These are phyloP conservation scores for Octomys mimax DNA, from an alignment of 2,797 vertebrate genomes.

Conservation along the genomic window DNA sequence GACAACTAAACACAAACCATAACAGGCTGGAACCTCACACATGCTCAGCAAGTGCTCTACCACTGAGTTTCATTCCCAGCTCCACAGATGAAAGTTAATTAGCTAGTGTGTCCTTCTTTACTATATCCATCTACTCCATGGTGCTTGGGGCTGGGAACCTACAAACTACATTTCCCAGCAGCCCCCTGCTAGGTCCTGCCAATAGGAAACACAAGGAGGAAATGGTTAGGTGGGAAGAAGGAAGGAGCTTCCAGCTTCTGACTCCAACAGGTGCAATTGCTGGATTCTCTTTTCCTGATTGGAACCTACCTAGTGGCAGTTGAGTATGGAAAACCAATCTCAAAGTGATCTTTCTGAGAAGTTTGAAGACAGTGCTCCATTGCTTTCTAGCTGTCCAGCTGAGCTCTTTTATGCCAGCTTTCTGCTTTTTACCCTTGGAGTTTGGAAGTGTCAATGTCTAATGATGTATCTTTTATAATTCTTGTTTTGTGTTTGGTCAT, in stretches of 20 bases:
- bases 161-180: not conserved
- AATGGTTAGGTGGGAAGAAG: not conserved
- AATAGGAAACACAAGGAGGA: not conserved
- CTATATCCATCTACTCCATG: not conserved
- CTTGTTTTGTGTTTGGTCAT: constrained; percentile 57
- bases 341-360: constrained; percentile 42
- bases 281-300: not conserved
- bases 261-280: not conserved
- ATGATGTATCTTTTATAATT: constrained; percentile 50
- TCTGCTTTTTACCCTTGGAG: constrained; percentile 50
- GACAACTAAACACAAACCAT: no score
- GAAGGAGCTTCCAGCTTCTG: not conserved
- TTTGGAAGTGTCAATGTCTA: constrained; percentile 59
- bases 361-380: constrained; percentile 22
- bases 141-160: not conserved
- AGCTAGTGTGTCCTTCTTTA: not conserved
- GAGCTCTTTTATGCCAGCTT: constrained; percentile 4
- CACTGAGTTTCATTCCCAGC: not conserved
- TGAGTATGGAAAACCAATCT: constrained; percentile 31
- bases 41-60: not conserved
- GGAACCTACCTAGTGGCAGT: not conserved
- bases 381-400: not conserved
- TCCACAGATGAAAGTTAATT: constrained; percentile 1
- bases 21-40: not conserved
- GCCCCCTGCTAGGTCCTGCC: constrained; percentile 11